phyloP scores from a whole-genome alignment of 2,888 invertebrate species.

The Punctoribates punctum region DNA sequence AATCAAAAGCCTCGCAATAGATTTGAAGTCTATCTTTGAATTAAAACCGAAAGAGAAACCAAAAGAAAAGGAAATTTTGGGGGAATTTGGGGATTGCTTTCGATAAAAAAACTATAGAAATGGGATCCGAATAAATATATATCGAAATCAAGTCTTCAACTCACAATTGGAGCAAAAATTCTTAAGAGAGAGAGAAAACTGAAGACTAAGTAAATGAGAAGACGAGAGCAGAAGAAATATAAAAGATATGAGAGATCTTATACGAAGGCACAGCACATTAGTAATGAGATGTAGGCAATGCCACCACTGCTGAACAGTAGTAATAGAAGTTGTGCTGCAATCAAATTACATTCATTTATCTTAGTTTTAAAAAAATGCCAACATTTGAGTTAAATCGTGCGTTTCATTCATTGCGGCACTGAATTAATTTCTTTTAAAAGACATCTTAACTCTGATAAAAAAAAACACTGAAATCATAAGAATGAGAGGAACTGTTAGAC shows the following conservation, averaged over 20 bases:
- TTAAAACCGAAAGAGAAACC: slow-evolving; percentile 39
- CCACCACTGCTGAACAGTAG: neutral
- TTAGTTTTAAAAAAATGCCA: slow-evolving; percentile 40
- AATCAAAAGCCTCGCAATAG: slow-evolving; percentile 39
- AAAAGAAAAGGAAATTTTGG: neutral
- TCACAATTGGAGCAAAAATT: neutral
- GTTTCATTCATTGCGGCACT: slow-evolving; percentile 41
- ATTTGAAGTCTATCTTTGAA: slow-evolving; percentile 34
- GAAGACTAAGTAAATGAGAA: neutral
- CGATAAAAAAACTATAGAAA: slow-evolving; percentile 33
- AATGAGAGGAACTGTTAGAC: neutral
- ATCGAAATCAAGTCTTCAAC: neutral
- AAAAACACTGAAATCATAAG: neutral
- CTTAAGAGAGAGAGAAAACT: neutral
- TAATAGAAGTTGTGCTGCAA: slow-evolving; percentile 13
- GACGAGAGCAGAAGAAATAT: slow-evolving; percentile 4
- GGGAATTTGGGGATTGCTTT: slow-evolving; percentile 2
- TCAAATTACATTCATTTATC: slow-evolving; percentile 42
- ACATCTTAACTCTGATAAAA: slow-evolving; percentile 36
- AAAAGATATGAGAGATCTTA: slow-evolving; percentile 43
- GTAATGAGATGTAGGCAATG: slow-evolving; percentile 18
- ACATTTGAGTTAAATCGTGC: slow-evolving; percentile 42
- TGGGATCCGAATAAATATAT: neutral
- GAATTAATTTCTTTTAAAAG: slow-evolving; percentile 43
- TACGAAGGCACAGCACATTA: slow-evolving; percentile 31